These are phyloP conservation scores for Thymelicus acteon DNA, from an alignment of 2,888 invertebrate species.

Conservation along the genomic window DNA sequence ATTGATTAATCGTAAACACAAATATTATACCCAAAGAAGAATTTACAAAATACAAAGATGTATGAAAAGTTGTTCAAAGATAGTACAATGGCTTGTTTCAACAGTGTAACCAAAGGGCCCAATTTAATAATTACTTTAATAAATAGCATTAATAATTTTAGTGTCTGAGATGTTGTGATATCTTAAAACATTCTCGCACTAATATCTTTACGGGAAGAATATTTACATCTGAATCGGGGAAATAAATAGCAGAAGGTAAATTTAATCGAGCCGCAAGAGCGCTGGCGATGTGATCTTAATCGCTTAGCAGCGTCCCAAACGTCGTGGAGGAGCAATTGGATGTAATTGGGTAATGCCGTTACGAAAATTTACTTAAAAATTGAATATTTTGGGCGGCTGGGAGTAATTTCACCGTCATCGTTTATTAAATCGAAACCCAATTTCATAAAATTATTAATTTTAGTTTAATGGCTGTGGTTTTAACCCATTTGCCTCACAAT, in stretches of 20 bases:
- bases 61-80: too few species aligned
- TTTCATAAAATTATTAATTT: not conserved
- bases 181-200: too few species aligned
- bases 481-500: too few species aligned
- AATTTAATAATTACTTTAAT: too few species aligned
- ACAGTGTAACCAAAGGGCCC: too few species aligned
- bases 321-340: constrained; percentile 16
- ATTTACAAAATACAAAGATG: too few species aligned
- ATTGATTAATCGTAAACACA: too few species aligned
- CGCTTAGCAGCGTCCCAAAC: not conserved
- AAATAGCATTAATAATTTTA: too few species aligned
- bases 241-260: constrained; percentile 7
- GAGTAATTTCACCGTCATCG: not conserved
- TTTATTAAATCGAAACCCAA: constrained; percentile 2
- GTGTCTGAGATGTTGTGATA: too few species aligned
- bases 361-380: constrained; percentile 10
- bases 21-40: too few species aligned
- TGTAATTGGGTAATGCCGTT: constrained; percentile 21
- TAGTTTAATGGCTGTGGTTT: not conserved
- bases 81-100: too few species aligned
- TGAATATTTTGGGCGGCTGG: not conserved
- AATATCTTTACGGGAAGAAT: not conserved
- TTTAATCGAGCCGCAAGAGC: constrained; percentile 1
- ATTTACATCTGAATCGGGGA: constrained; percentile 6
- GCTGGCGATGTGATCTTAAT: not conserved